phyloP scores from a whole-genome alignment of 2,888 invertebrate genomes.

The Aporophyla nigra region DNA sequence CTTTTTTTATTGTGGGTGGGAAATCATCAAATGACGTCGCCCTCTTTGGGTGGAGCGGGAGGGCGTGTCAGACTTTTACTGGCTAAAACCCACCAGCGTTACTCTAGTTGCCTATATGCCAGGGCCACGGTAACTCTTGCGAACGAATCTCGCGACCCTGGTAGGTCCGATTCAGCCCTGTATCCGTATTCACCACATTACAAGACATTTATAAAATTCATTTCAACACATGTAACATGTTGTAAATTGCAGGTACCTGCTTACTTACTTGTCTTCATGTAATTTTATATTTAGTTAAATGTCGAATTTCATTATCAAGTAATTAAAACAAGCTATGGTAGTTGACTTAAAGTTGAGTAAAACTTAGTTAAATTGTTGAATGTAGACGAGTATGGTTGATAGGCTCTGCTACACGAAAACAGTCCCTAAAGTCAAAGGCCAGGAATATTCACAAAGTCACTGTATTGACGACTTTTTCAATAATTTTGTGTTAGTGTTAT shows the following conservation, averaged over 20 bases:
- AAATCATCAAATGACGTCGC: too few species aligned
- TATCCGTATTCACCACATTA: too few species aligned
- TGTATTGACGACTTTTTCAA: neutral
- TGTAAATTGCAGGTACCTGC: neutral
- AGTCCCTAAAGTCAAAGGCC: neutral
- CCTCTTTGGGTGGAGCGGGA: too few species aligned
- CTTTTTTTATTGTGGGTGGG: too few species aligned
- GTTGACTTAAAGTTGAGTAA: conserved; percentile 17
- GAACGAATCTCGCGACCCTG: too few species aligned
- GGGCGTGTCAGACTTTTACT: too few species aligned
- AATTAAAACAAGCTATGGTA: neutral
- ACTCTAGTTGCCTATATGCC: too few species aligned
- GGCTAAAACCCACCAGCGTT: too few species aligned
- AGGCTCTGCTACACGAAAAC: neutral
- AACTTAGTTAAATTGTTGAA: conserved; percentile 5
- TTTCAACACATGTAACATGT: neutral
- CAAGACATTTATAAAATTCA: neutral
- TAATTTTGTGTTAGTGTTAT: neutral
- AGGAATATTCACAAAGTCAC: too few species aligned
- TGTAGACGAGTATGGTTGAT: neutral
- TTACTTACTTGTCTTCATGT: conserved; percentile 1
- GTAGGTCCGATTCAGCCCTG: too few species aligned
- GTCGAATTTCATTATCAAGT: conserved; percentile 3
- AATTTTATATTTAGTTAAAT: conserved; percentile 12
- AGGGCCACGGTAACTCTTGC: too few species aligned